Conservation (phyloP, 2,797 vertebrate genomes). For the Enteromius anoplus region DNA sequence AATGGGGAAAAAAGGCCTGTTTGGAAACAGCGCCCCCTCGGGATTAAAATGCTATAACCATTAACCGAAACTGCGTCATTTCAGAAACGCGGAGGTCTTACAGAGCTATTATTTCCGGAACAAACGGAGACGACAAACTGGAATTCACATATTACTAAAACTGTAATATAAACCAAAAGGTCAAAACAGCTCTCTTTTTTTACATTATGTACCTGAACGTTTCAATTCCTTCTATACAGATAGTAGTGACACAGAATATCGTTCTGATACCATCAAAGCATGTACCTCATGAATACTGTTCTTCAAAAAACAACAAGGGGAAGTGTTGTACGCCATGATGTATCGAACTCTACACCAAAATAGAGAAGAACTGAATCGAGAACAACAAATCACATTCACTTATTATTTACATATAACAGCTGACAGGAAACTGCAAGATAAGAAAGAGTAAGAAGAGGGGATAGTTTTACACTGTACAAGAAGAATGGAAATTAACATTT, state of each 20-base stretch:
- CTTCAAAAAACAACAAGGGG: neutral
- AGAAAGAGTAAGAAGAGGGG: conserved; percentile 9
- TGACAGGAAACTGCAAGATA: neutral
- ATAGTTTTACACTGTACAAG: conserved; percentile 25
- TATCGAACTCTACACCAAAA: conserved; percentile 4
- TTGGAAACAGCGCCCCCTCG: conserved; percentile 21
- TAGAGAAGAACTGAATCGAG: neutral
- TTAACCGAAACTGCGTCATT: neutral
- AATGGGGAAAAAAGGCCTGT: neutral
- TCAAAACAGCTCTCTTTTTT: conserved; percentile 68
- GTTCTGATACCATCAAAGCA: neutral
- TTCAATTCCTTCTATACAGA: conserved; percentile 15
- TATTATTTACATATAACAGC: conserved; percentile 9
- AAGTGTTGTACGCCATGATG: neutral
- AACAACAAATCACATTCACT: conserved; percentile 30
- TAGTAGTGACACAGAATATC: conserved; percentile 1
- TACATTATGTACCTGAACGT: neutral
- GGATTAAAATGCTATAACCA: neutral
- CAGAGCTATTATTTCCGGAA: neutral
- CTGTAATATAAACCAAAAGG: conserved; percentile 75
- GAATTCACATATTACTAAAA: conserved; percentile 54
- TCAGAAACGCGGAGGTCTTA: too few species aligned
- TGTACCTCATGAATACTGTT: neutral
- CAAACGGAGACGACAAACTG: neutral
- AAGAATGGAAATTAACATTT: conserved; percentile 15